These are phyloP conservation scores for Anseranas semipalmata DNA, from an alignment of 2,113 vertebrate genomes.

Conservation along the genomic window DNA sequence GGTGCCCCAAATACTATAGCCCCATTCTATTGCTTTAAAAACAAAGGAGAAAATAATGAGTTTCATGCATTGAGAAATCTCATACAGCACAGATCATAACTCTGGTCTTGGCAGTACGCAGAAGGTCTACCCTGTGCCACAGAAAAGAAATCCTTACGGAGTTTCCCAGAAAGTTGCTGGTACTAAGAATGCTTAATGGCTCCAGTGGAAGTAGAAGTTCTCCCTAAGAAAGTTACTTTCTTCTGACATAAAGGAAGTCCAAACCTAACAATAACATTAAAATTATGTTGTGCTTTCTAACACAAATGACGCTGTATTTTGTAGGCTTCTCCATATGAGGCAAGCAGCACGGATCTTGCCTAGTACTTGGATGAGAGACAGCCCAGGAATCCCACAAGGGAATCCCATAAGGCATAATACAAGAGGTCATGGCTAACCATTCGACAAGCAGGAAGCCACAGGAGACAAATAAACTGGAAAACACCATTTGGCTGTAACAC, in stretches of 20 bases:
- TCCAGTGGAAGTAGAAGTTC: background rate
- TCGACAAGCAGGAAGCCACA: background rate
- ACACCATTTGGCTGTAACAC: background rate
- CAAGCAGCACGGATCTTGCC: background rate
- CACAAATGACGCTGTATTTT: background rate
- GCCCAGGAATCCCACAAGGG: background rate
- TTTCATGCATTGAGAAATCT: slow-evolving; percentile 10
- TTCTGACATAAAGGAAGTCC: background rate
- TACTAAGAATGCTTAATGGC: background rate
- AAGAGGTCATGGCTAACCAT: background rate
- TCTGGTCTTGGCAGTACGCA: background rate
- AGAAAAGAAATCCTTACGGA: background rate
- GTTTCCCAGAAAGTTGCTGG: background rate
- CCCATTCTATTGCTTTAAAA: background rate
- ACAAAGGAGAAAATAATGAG: background rate
- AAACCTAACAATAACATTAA: background rate
- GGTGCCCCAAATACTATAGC: fast-evolving
- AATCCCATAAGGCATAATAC: too few species aligned
- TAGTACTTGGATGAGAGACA: background rate
- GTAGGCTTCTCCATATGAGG: background rate
- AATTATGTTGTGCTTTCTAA: background rate
- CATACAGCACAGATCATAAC: background rate
- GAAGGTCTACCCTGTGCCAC: background rate
- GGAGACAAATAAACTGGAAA: background rate
- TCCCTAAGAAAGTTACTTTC: background rate